Evolutionary conservation across 1,140 invertebrate species (phyloP).

Genomic region (Protaetia brevitarsis): DNA sequence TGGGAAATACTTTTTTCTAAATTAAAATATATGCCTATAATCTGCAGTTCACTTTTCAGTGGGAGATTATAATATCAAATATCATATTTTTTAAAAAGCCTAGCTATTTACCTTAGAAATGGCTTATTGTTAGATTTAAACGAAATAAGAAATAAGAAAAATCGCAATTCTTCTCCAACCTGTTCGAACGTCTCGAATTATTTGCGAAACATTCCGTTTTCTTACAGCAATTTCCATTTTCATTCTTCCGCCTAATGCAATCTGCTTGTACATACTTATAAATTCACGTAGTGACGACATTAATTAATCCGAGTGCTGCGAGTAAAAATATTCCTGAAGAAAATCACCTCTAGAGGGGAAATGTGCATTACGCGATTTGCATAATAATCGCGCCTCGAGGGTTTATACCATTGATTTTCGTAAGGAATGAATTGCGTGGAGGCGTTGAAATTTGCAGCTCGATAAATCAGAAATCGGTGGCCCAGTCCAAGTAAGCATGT

Average conservation of each 20-base stretch:
- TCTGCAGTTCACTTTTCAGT: no score
- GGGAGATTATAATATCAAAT: no score
- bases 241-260: conserved; percentile 5
- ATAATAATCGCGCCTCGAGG: not conserved
- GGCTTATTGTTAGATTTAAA: no score
- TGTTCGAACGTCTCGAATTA: not conserved
- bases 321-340: conserved; percentile 2
- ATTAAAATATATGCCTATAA: no score
- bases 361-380: not conserved
- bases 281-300: not conserved
- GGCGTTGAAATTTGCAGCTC: not conserved
- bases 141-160: no score
- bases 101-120: no score
- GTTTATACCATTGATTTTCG: conserved; percentile 7
- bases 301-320: not conserved
- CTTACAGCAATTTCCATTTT: not conserved
- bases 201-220: not conserved
- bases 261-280: not conserved
- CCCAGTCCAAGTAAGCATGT: no score
- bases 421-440: not conserved
- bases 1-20: no score
- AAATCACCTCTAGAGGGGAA: not conserved
- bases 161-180: not conserved
- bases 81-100: no score
- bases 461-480: not conserved